Evolutionary conservation across 2,113 vertebrate species (phyloP).

Genomic region (Lethenteron reissneri): DNA sequence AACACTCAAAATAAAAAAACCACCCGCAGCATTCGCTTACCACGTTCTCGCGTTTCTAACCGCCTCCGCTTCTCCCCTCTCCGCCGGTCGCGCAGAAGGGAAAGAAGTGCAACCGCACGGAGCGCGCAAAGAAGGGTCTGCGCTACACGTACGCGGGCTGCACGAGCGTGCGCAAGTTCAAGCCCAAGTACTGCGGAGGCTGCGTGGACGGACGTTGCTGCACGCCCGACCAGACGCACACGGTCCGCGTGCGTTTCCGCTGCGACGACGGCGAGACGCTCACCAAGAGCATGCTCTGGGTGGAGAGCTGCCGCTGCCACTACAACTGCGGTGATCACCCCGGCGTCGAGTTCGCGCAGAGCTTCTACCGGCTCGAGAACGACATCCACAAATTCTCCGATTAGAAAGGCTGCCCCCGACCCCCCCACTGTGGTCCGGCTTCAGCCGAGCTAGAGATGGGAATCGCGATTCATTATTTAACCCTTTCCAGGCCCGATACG

Average conservation of each 20-base stretch:
- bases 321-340: constrained; percentile 11
- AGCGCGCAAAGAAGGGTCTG: constrained; percentile 16
- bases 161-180: constrained; percentile 17
- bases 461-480: too few species aligned
- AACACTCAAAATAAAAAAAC: too few species aligned
- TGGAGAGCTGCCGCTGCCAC: constrained; percentile 25
- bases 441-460: too few species aligned
- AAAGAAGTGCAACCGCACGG: constrained; percentile 22
- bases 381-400: constrained; percentile 32
- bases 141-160: constrained; percentile 24
- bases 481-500: too few species aligned
- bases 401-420: constrained; percentile 6
- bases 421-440: too few species aligned
- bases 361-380: constrained; percentile 24
- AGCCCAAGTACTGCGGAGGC: constrained; percentile 23
- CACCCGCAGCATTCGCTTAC: too few species aligned
- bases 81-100: constrained; percentile 15
- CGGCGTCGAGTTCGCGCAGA: constrained; percentile 7
- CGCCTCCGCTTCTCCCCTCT: background rate
- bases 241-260: constrained; percentile 22
- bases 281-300: constrained; percentile 26
- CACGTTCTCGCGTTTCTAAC: too few species aligned
- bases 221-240: constrained; percentile 19
- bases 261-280: constrained; percentile 24
- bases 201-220: constrained; percentile 26